phyloP scores from a whole-genome alignment of 2,888 invertebrate species.

The Drosophila anomelani region DNA sequence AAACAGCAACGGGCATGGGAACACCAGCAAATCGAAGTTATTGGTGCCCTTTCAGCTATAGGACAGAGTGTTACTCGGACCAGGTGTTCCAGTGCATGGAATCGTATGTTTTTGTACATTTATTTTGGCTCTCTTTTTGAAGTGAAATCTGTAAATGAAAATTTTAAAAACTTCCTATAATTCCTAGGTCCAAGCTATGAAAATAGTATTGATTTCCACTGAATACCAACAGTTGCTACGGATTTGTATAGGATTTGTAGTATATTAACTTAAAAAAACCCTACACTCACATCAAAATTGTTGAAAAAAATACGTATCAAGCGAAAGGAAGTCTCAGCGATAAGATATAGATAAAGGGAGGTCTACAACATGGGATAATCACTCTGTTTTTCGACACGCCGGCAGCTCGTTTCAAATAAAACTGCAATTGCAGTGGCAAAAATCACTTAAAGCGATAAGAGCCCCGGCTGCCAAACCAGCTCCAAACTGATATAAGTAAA shows the following conservation, averaged over 20 bases:
- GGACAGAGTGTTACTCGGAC: neutral
- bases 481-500: constrained; percentile 1
- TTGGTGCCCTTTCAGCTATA: constrained; percentile 7
- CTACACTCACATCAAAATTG: neutral
- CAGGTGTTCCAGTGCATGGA: neutral
- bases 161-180: neutral
- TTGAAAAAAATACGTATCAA: neutral
- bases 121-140: no score
- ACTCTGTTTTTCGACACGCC: constrained; percentile 32
- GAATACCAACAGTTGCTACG: neutral
- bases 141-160: no score
- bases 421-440: constrained; percentile 34
- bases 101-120: no score
- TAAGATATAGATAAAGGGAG: constrained; percentile 30
- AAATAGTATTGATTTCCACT: neutral
- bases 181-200: neutral
- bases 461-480: constrained; percentile 15
- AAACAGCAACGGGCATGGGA: neutral
- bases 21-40: neutral
- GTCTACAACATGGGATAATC: constrained; percentile 20
- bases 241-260: neutral
- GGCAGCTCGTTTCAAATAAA: constrained; percentile 28
- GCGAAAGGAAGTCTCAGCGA: constrained; percentile 32
- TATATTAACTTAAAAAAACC: neutral
- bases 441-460: constrained; percentile 24